Evolutionary conservation across 1,140 invertebrate genomes (phyloP).

Genomic region (Drosophila nasuta): DNA sequence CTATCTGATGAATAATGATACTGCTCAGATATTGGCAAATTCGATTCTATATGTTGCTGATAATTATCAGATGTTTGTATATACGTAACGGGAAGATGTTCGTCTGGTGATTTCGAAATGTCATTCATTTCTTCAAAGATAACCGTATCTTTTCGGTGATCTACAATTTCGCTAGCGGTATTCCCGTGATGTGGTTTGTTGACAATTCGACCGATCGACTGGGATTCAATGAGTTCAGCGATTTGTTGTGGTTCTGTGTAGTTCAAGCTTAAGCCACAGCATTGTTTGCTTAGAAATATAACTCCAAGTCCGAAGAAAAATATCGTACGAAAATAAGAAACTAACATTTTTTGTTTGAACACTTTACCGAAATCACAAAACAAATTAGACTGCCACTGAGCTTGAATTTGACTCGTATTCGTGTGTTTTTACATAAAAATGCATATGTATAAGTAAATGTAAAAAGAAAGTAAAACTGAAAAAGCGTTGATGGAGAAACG

Average conservation of each 20-base stretch:
- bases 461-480: conserved; percentile 11
- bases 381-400: conserved; percentile 4
- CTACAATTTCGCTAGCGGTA: conserved; percentile 10
- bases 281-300: not conserved
- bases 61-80: not conserved
- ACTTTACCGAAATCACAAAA: not conserved
- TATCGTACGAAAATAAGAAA: not conserved
- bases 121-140: not conserved
- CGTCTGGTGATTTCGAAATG: not conserved
- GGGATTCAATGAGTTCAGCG: conserved; percentile 26
- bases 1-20: not conserved
- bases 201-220: conserved; percentile 52
- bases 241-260: not conserved
- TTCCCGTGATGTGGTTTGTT: conserved; percentile 33
- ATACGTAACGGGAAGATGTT: not conserved
- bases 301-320: not conserved
- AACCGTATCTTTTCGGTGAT: not conserved
- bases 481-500: not conserved
- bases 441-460: not conserved
- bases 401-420: conserved; percentile 5
- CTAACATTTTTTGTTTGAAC: conserved; percentile 4
- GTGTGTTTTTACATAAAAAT: not conserved
- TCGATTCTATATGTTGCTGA: not conserved
- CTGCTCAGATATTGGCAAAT: not conserved
- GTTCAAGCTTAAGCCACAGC: not conserved